Evolutionary conservation across 2,888 invertebrate species (phyloP).

Genomic region (Tanytarsus gracilentus): DNA sequence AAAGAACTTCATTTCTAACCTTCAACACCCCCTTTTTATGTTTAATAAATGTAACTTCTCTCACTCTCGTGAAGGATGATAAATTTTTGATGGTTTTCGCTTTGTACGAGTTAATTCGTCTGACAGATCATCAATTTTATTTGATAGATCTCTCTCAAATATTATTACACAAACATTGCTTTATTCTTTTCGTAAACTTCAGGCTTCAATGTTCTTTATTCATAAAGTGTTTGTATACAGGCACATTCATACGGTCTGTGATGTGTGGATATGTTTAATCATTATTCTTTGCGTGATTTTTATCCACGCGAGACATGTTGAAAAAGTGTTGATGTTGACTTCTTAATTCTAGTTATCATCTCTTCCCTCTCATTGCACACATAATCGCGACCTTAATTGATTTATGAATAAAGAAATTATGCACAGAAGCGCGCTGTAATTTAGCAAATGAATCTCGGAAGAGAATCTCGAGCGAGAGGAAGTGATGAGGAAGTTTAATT

Average conservation of each 20-base stretch:
- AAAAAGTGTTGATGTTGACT: neutral
- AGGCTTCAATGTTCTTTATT: too few species aligned
- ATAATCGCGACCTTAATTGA: neutral
- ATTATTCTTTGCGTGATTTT: too few species aligned
- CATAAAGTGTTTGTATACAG: too few species aligned
- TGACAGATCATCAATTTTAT: conserved; percentile 28
- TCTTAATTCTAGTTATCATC: neutral
- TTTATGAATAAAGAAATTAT: neutral
- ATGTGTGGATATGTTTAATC: too few species aligned
- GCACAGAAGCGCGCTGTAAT: too few species aligned
- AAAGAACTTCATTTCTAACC: too few species aligned
- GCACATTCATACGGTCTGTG: too few species aligned
- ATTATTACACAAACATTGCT: conserved; percentile 28
- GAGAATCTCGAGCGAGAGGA: neutral
- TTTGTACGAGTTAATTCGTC: conserved; percentile 25
- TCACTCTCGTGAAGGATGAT: conserved; percentile 23
- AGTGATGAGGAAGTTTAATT: too few species aligned
- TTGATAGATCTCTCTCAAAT: conserved; percentile 26
- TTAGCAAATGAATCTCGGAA: too few species aligned
- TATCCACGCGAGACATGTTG: neutral
- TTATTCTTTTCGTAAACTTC: conserved; percentile 8
- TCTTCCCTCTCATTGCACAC: too few species aligned
- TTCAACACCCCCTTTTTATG: too few species aligned
- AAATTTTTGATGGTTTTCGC: conserved; percentile 8
- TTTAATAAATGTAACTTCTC: too few species aligned